Conservation (phyloP, 2,113 vertebrate genomes). For the Rhagologus leucostigma region DNA sequence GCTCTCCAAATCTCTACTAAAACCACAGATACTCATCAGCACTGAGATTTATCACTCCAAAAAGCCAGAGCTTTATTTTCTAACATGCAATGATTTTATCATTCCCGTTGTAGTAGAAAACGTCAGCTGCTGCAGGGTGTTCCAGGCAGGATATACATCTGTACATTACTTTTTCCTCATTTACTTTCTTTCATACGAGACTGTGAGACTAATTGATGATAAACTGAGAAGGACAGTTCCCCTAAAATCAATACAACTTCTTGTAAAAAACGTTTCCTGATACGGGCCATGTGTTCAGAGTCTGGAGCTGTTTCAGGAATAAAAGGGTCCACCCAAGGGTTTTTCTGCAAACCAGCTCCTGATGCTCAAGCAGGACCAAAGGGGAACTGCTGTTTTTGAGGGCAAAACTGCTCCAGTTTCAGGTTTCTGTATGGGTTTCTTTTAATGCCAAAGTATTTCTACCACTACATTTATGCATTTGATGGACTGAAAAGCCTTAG, state of each 20-base stretch:
- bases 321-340: neutral
- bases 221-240: neutral
- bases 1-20: constrained; percentile 56
- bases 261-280: neutral
- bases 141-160: neutral
- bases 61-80: constrained; percentile 18
- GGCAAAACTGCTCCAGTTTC: neutral
- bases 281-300: neutral
- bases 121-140: neutral
- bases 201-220: neutral
- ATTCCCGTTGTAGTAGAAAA: neutral
- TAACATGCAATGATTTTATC: constrained; percentile 37
- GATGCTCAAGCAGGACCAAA: neutral
- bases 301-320: neutral
- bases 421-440: neutral
- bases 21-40: neutral
- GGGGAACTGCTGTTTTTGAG: neutral
- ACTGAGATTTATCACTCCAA: neutral
- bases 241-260: neutral
- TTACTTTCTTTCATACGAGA: neutral
- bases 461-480: neutral
- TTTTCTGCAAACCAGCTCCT: neutral
- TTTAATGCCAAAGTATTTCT: neutral
- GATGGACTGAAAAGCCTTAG: neutral
- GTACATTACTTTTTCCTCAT: neutral